Percentiles rank a stretch among this genome's conserved stretches.
These are phyloP conservation scores for Phylloscopus trochilus DNA, from an alignment of 2,113 vertebrate species.

Conservation along the genomic window DNA sequence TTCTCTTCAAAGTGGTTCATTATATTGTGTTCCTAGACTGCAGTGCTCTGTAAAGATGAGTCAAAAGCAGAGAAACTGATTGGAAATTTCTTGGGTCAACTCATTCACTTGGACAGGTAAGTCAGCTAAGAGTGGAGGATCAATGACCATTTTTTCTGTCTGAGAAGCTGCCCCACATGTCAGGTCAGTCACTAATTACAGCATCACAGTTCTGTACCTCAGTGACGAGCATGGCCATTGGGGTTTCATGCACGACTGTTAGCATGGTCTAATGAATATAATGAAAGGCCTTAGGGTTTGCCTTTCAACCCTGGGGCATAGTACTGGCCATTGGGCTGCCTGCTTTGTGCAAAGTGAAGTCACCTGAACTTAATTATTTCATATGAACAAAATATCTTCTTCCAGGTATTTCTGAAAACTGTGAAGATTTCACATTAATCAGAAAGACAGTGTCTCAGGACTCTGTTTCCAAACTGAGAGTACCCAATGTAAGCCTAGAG, in stretches of 20 bases:
- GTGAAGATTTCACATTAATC: neutral
- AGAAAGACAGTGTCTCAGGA: neutral
- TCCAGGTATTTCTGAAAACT: neutral
- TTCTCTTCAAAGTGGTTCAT: neutral
- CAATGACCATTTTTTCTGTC: neutral
- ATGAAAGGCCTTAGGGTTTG: neutral
- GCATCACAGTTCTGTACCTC: neutral
- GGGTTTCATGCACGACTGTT: neutral
- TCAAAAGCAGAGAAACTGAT: neutral
- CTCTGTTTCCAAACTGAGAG: neutral
- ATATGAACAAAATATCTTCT: neutral
- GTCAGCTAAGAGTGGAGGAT: neutral
- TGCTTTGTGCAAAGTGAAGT: neutral
- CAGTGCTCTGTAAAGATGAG: neutral
- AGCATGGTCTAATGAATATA: neutral
- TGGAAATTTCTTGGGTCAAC: neutral
- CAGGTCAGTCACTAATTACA: neutral
- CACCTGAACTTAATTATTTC: neutral
- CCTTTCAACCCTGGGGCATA: neutral
- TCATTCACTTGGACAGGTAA: neutral
- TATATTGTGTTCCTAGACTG: neutral
- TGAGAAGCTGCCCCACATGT: neutral
- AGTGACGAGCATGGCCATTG: neutral
- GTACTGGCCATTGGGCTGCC: neutral
- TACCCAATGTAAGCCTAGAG: neutral